Evolutionary conservation across 2,113 vertebrate genomes (phyloP).

Genomic region (Platycercus adscitus): DNA sequence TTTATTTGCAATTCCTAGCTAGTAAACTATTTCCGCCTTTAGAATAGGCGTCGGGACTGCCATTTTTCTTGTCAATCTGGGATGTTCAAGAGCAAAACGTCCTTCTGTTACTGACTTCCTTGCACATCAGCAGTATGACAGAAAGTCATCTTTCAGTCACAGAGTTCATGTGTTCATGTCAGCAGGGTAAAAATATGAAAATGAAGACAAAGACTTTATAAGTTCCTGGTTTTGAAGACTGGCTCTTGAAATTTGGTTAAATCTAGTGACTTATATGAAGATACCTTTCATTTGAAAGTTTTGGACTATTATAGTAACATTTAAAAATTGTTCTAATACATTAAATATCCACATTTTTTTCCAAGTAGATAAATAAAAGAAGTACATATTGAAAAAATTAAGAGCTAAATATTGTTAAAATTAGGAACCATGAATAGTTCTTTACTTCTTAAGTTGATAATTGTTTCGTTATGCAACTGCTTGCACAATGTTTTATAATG

Average conservation of each 20-base stretch:
- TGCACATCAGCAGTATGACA: not conserved
- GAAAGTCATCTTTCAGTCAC: not conserved
- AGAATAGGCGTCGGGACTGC: not conserved
- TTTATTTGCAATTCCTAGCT: not conserved
- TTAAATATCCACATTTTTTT: conserved; percentile 18
- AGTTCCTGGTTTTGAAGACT: not conserved
- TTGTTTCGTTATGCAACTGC: not conserved
- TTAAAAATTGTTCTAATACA: not conserved
- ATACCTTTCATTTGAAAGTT: not conserved
- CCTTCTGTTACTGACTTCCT: not conserved
- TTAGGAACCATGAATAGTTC: not conserved
- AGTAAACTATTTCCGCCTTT: not conserved
- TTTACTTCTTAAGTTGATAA: not conserved
- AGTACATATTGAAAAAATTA: not conserved
- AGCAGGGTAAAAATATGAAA: not conserved
- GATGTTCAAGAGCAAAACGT: not conserved
- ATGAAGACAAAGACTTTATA: not conserved
- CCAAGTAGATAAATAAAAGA: not conserved
- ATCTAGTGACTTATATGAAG: not conserved
- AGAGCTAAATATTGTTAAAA: conserved; percentile 5
- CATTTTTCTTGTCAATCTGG: not conserved
- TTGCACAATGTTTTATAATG: not conserved
- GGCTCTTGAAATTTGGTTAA: not conserved
- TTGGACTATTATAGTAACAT: not conserved
- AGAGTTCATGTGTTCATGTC: not conserved